These are phyloP conservation scores for Emmelina monodactyla DNA, from an alignment of 2,888 invertebrate species.

Conservation along the genomic window DNA sequence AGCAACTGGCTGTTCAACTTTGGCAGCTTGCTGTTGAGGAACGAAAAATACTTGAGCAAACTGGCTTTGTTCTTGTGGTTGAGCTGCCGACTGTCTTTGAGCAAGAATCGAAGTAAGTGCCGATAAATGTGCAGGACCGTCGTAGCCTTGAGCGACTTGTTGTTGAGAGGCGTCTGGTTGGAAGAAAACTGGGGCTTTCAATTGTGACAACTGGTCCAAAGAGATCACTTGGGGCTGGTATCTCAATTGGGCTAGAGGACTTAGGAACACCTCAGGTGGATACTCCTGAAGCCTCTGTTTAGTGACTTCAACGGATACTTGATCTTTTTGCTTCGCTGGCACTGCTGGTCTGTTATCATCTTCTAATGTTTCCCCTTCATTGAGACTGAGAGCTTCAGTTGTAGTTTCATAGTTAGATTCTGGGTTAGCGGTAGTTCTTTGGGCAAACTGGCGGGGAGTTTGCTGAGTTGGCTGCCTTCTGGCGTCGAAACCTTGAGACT, in stretches of 20 bases:
- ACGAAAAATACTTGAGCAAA: conserved; percentile 11
- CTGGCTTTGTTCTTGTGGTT: conserved; percentile 22
- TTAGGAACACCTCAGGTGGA: conserved; percentile 45
- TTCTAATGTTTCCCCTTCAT: conserved; percentile 36
- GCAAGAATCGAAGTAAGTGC: conserved; percentile 45
- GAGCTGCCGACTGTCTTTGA: conserved; percentile 21
- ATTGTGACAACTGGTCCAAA: conserved; percentile 30
- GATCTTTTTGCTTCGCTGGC: conserved; percentile 23
- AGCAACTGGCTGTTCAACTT: conserved; percentile 15
- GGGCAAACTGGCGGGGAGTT: conserved; percentile 33
- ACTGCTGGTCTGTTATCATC: conserved; percentile 16
- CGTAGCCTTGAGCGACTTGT: conserved; percentile 31
- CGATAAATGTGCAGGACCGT: conserved; percentile 43
- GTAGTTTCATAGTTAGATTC: conserved; percentile 23
- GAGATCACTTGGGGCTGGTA: conserved; percentile 38
- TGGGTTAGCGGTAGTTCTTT: conserved; percentile 26
- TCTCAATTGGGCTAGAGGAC: conserved; percentile 41
- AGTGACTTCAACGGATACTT: conserved; percentile 43
- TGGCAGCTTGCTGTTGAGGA: conserved; percentile 12
- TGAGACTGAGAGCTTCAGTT: conserved; percentile 31
- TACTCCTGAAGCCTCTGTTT: conserved; percentile 49
- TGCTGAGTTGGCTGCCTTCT: conserved; percentile 25
- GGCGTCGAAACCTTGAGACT: conserved; percentile 25
- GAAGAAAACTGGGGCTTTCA: conserved; percentile 30
- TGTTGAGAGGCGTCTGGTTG: conserved; percentile 30